Evolutionary conservation across 2,888 invertebrate genomes (phyloP).

Genomic region (Marasmarcha lunaedactyla): DNA sequence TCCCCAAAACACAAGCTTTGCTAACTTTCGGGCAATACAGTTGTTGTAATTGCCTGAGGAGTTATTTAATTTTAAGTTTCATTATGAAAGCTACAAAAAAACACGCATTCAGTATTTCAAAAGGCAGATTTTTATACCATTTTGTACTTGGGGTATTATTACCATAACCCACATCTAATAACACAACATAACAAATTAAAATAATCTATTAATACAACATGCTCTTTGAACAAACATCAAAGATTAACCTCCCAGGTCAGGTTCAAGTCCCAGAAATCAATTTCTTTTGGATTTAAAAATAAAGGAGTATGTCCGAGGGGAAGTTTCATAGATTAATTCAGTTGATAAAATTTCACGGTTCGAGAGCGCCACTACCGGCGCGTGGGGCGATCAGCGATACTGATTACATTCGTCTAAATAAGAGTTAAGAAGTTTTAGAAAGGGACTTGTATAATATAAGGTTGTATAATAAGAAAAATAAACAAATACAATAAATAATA

Average conservation of each 20-base stretch:
- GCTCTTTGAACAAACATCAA: neutral
- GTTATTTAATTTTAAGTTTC: too few species aligned
- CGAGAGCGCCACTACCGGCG: constrained; percentile 68
- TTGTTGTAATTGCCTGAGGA: neutral
- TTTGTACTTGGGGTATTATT: too few species aligned
- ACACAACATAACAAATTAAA: too few species aligned
- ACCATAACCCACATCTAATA: too few species aligned
- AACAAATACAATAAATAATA: too few species aligned
- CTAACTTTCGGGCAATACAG: neutral
- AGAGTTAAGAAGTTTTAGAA: constrained; percentile 26
- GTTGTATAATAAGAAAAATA: too few species aligned
- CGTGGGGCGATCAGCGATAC: constrained; percentile 67
- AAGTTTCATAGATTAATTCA: constrained; percentile 66
- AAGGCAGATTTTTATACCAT: too few species aligned
- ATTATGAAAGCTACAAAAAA: too few species aligned
- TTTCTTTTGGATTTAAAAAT: constrained; percentile 47
- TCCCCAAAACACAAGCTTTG: too few species aligned
- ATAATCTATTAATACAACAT: too few species aligned
- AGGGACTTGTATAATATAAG: neutral
- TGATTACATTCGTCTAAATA: constrained; percentile 52
- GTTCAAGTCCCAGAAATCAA: constrained; percentile 30
- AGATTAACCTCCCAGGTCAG: neutral
- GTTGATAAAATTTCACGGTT: constrained; percentile 71
- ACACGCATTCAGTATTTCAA: too few species aligned
- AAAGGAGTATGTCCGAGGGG: constrained; percentile 47